These are phyloP conservation scores for Leptura quadrifasciata DNA, from an alignment of 2,888 invertebrate genomes.

Conservation along the genomic window DNA sequence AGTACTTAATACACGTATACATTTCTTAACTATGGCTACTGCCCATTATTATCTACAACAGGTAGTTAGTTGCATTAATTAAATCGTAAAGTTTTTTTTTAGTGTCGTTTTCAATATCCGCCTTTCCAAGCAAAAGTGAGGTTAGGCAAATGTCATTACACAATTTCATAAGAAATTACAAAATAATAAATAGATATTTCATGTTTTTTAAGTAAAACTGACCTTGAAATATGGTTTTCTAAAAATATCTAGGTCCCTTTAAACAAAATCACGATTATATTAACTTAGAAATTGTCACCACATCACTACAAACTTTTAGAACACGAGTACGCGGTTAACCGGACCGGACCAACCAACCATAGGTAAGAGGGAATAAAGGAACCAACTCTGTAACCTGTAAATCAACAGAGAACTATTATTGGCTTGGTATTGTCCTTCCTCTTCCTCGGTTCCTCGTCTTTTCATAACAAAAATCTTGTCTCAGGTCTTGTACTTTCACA, in stretches of 20 bases:
- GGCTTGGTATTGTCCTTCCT: background rate
- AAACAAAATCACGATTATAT: background rate
- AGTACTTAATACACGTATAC: too few relatives aligned
- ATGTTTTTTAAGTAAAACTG: slow-evolving; percentile 20
- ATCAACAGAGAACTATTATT: too few relatives aligned
- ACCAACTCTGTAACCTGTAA: too few relatives aligned
- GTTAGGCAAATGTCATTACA: background rate
- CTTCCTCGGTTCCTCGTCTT: background rate
- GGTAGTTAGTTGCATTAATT: too few relatives aligned
- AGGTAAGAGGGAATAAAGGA: too few relatives aligned
- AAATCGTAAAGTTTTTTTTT: too few relatives aligned
- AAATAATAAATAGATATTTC: background rate
- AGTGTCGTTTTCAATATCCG: too few relatives aligned
- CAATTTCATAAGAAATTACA: background rate
- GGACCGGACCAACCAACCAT: too few relatives aligned
- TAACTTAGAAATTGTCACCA: background rate
- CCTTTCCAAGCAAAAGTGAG: background rate
- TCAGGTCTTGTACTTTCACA: too few relatives aligned
- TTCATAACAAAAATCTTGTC: background rate
- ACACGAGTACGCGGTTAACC: background rate
- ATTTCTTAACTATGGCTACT: too few relatives aligned
- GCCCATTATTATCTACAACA: too few relatives aligned
- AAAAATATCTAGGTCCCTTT: background rate
- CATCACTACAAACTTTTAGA: background rate
- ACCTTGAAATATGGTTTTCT: slow-evolving; percentile 22